phyloP scores from a whole-genome alignment of 2,797 vertebrate genomes.

The Champsocephalus gunnari region DNA sequence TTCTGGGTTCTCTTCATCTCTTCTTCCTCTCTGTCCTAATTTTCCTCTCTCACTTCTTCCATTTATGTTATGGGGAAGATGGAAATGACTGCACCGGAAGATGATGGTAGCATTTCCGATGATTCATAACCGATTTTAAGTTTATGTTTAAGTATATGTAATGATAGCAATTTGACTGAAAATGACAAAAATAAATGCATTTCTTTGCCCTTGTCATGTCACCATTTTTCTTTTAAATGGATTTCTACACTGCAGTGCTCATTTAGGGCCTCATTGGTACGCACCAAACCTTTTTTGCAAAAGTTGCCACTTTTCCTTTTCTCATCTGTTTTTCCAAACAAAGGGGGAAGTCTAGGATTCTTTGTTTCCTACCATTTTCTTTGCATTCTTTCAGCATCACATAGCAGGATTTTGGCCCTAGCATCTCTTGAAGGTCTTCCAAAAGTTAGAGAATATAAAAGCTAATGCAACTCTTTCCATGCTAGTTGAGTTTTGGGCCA shows the following conservation, averaged over 20 bases:
- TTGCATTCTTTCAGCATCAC: slow-evolving; percentile 60
- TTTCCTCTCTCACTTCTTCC: slow-evolving; percentile 4
- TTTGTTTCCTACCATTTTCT: slow-evolving; percentile 54
- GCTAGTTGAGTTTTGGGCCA: slow-evolving; percentile 59
- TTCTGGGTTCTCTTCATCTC: slow-evolving; percentile 45
- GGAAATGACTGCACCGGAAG: slow-evolving; percentile 27
- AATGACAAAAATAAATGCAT: slow-evolving; percentile 11
- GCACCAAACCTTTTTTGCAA: slow-evolving; percentile 15
- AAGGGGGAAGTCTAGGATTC: slow-evolving; percentile 46
- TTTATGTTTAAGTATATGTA: slow-evolving; percentile 16
- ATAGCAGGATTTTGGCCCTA: slow-evolving; percentile 61
- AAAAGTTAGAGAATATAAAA: slow-evolving; percentile 66
- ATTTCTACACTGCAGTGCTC: slow-evolving; percentile 25
- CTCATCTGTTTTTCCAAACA: slow-evolving; percentile 60
- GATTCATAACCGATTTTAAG: slow-evolving; percentile 34
- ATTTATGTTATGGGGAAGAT: slow-evolving; percentile 34
- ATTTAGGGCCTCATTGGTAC: slow-evolving; percentile 41
- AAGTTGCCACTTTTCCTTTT: slow-evolving; percentile 46
- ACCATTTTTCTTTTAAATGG: not conserved
- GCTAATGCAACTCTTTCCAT: slow-evolving; percentile 79
- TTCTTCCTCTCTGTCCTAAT: slow-evolving; percentile 26
- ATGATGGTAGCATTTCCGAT: slow-evolving; percentile 28
- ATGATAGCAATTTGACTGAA: slow-evolving; percentile 49
- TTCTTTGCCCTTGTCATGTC: slow-evolving; percentile 33
- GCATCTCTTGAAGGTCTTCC: slow-evolving; percentile 69